Conservation (phyloP, 1,140 invertebrate genomes). For the Arion vulgaris region DNA sequence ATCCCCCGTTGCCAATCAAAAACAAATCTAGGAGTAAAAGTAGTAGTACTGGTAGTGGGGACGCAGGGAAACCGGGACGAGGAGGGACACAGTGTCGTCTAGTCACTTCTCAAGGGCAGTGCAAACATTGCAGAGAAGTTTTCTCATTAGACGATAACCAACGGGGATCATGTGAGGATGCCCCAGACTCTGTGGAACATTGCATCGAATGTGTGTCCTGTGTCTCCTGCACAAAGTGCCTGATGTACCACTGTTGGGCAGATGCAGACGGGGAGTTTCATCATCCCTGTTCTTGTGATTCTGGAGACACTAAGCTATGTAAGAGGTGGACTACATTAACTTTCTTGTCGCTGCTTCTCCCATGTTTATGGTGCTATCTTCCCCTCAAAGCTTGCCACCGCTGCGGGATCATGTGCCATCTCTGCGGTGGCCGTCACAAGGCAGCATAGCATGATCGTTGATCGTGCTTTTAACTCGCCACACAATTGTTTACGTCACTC, state of each 20-base stretch:
- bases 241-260: conserved; percentile 93
- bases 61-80: background rate
- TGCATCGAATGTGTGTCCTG: conserved; percentile 88
- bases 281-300: conserved; percentile 73
- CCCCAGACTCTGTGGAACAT: conserved; percentile 86
- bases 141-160: conserved; percentile 83
- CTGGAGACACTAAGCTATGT: conserved; percentile 64
- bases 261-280: conserved; percentile 79
- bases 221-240: conserved; percentile 84
- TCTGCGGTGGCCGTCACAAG: conserved; percentile 88
- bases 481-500: background rate
- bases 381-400: conserved; percentile 87
- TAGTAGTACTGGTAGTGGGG: conserved; percentile 3
- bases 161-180: conserved; percentile 88
- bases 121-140: conserved; percentile 74
- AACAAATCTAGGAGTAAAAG: conserved; percentile 42
- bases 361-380: conserved; percentile 94
- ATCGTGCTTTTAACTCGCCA: conserved; percentile 22
- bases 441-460: too few relatives aligned
- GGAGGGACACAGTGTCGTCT: conserved; percentile 39
- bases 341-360: conserved; percentile 88
- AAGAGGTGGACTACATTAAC: conserved; percentile 86
- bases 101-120: conserved; percentile 61
- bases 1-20: conserved; percentile 64
- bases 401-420: conserved; percentile 83